Conservation (phyloP, 2,113 vertebrate genomes). For the Sporophila hypoxantha region DNA sequence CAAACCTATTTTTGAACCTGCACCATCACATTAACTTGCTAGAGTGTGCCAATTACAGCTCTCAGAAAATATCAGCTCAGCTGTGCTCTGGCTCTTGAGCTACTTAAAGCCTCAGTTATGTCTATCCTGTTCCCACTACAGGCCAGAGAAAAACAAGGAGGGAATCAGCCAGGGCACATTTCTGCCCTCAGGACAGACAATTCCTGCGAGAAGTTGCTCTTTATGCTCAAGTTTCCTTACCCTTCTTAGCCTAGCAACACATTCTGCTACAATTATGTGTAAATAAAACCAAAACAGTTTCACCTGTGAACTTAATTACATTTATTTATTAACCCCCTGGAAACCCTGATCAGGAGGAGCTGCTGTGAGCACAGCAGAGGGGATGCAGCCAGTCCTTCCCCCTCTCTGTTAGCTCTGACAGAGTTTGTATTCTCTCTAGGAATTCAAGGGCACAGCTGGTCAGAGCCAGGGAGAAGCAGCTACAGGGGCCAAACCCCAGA, state of each 20-base stretch:
- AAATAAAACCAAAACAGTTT: neutral
- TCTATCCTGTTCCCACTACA: neutral
- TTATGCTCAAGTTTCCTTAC: neutral
- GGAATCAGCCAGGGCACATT: neutral
- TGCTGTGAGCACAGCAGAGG: neutral
- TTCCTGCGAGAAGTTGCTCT: neutral
- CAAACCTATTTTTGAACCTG: slow-evolving; percentile 14
- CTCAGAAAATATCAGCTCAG: neutral
- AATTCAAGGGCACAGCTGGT: neutral
- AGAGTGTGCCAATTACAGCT: neutral
- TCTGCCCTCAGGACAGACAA: neutral
- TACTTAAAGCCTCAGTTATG: neutral
- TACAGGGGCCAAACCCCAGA: neutral
- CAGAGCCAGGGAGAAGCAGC: neutral
- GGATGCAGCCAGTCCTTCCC: neutral
- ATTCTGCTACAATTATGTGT: neutral
- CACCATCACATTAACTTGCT: neutral
- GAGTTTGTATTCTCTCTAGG: neutral
- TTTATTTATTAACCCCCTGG: neutral
- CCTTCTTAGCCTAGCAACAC: neutral
- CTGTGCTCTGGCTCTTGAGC: neutral
- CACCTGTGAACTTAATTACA: neutral
- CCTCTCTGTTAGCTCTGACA: too few species aligned
- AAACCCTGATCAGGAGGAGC: neutral
- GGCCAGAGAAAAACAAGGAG: neutral